Evolutionary conservation across 1,140 invertebrate species (phyloP), one percentile per base, ranked within the genome.

Genomic region (Penaeus indicus): DNA sequence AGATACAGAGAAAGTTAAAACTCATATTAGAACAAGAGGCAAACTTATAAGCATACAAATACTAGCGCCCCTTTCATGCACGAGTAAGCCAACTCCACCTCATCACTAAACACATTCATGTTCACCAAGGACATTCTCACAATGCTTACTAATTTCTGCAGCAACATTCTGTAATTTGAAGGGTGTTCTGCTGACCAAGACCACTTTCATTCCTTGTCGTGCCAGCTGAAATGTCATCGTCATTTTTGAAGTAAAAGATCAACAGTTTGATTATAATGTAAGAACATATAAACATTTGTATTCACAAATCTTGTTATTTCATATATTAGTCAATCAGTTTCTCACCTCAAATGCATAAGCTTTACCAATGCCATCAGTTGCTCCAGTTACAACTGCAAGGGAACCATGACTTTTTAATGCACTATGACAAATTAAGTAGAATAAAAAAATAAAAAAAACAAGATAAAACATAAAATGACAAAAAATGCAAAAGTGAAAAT

Each of bases 281-380:
- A 18, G n/a, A 54, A 3, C 60, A 60, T 8, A 27, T 63, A 4
- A 84, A 64, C 32, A 3, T 86, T 32, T 13, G 11, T 38, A 42
- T 62, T 19, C 11, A 25, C 7, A 75, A 19, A 80, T 32, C 16
- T 25, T 22, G 19, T 25, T 11, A 61, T 27, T 60, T 61, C 54
- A 61, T 10, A 54, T 82, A 54, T 82, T 0, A 13, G 3, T 82
- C 22, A 32, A 21, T 2, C 27, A 54, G 3, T 27, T 87, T 77
- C 83, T 85, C 64, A 96, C 95, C 91, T 96, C 95, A 92, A 95
- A 94, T 4, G 96, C 96, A 92, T 96, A 98, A 3, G 96, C 96
- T 93, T 96, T 97, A n/a, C 97, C 97, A 91, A 98, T 95, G 16
- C 97, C 97, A 94, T 98, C 97, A 10, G 97, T 98, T 1, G 96